Percentiles rank a stretch among this genome's conserved stretches.
phyloP scores from a whole-genome alignment of 2,888 invertebrate species.

The Ctena decussata region DNA sequence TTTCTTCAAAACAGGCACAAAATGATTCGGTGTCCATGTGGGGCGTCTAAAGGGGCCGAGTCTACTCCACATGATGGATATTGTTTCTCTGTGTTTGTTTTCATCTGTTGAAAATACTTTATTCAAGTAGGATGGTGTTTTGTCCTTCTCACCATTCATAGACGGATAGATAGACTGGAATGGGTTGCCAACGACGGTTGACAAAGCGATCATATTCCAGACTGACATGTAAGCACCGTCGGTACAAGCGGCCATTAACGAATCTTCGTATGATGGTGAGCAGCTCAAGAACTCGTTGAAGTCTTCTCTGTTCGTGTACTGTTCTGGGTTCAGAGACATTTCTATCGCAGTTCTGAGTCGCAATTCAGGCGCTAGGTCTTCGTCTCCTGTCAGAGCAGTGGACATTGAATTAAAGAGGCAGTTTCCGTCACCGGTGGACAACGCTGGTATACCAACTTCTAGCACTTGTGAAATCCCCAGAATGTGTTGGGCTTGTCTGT shows the following conservation, averaged over 20 bases:
- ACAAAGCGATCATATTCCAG: neutral
- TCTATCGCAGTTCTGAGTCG: neutral
- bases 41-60: neutral
- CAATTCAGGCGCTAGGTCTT: neutral
- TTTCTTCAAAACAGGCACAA: neutral
- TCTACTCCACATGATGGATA: neutral
- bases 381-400: too few relatives aligned
- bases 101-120: neutral
- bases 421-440: too few relatives aligned
- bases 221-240: neutral
- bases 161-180: neutral
- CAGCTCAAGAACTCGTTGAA: neutral
- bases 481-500: neutral
- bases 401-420: too few relatives aligned
- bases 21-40: neutral
- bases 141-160: neutral
- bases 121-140: neutral
- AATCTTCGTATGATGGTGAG: neutral
- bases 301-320: neutral
- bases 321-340: neutral
- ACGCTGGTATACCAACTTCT: too few relatives aligned
- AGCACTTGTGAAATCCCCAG: too few relatives aligned
- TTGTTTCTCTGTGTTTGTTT: neutral
- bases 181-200: neutral
- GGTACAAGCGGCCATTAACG: neutral